Percentiles rank a stretch among this genome's conserved stretches.
Conservation (phyloP, 2,113 vertebrate genomes). For the Myxocyprinus asiaticus region DNA sequence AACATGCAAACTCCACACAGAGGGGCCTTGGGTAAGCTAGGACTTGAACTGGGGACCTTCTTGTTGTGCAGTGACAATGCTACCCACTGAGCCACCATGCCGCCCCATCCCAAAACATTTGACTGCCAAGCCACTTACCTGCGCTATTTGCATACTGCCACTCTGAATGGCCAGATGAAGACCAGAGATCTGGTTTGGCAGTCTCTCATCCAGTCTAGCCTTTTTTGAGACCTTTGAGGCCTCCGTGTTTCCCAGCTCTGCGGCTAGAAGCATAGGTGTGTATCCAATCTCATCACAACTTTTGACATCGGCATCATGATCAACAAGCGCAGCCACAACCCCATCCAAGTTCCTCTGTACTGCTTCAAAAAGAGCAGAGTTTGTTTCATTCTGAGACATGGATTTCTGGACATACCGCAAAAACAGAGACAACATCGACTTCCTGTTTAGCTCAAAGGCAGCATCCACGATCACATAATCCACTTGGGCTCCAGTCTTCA, state of each 20-base stretch:
- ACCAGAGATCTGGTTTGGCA: slow-evolving; percentile 69
- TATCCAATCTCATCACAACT: slow-evolving; percentile 65
- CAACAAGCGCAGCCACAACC: slow-evolving; percentile 66
- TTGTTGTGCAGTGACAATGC: neutral
- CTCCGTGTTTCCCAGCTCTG: slow-evolving; percentile 71
- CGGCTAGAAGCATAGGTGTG: slow-evolving; percentile 77
- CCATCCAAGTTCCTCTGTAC: slow-evolving; percentile 71
- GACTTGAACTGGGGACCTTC: no score
- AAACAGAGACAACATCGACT: slow-evolving; percentile 66
- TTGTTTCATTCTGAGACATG: slow-evolving; percentile 58
- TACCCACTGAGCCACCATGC: no score
- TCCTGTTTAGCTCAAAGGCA: slow-evolving; percentile 68
- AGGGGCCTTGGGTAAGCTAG: no score
- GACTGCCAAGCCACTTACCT: slow-evolving; percentile 11
- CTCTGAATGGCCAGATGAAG: slow-evolving; percentile 75
- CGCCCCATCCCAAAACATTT: no score
- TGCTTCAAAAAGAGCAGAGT: slow-evolving; percentile 76
- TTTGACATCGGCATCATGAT: slow-evolving; percentile 71
- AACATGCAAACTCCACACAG: no score
- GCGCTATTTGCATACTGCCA: slow-evolving; percentile 64
- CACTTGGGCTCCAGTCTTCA: slow-evolving; percentile 61
- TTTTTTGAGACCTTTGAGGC: slow-evolving; percentile 66
- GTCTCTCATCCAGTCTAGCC: slow-evolving; percentile 62
- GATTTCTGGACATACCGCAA: slow-evolving; percentile 59
- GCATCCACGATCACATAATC: slow-evolving; percentile 54